Evolutionary conservation across 2,888 invertebrate genomes (phyloP), one percentile per base, ranked within the genome.

Genomic region (Clistopyga incitator): DNA sequence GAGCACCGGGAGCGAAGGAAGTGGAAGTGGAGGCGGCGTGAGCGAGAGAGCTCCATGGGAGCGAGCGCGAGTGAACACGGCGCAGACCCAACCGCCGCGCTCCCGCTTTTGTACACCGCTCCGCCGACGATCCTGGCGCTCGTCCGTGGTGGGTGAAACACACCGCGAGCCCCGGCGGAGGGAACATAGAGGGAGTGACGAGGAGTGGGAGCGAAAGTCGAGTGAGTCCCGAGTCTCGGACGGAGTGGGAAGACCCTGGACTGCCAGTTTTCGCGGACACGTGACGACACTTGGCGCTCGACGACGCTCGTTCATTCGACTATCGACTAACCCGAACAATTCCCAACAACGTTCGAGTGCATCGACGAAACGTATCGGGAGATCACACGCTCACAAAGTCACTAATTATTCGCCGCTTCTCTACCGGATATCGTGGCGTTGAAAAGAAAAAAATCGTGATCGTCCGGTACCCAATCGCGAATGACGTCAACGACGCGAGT

Each of bases 211-310:
- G 81, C 78, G 25, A 42, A 52, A 81, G 81, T 71, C 75, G 70
- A 82, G 42, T 34, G 84, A 85, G 84, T 81, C n/a, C n/a, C 81
- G 81, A 84, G 84, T 81, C 76, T 70, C 67, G 61, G 56, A 54
- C 78, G 78, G 85, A 84, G 83, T 77, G 84, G 83, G 85, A 88
- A 85, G 78, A 81, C 70, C 81, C 81, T 86, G 72, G 86, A 82
- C 85, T 86, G 82, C 89, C 85, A 89, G 88, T 89, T 88, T 87
- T 81, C 87, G 87, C 87, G 87, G 86, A 87, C 89, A 89, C 89
- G 89, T 88, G 89, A 90, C 87, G 87, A 86, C 88, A 87, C 82
- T 85, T 78, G 84, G 76, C 78, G 78, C 80, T 80, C 79, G 76
- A 64, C 75, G 84, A 74, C 74, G 81, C 79, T 85, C 78, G 75